Base-by-base conservation (phyloP, 2,888 invertebrate species). In the Gari tellinella region DNA sequence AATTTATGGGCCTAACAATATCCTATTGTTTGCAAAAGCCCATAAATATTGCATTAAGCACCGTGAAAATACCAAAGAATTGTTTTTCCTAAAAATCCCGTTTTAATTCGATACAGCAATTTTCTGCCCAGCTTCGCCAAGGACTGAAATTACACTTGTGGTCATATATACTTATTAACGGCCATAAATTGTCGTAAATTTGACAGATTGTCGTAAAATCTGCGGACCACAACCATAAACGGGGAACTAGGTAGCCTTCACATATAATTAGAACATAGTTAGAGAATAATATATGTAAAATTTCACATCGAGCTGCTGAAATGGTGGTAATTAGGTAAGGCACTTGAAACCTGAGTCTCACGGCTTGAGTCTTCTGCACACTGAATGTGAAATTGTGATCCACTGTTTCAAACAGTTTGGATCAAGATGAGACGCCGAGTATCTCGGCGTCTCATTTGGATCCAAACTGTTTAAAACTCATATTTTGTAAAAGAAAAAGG, bases 221-320 rank as follows among this genome's bases (percentile, higher is more conserved):
- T 55, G 49, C 67, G 63, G 66, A 73, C 68, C 73, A 63, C 37
- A 64, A 64, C 78, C 78, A 78, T 78, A 78, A 73, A 78, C 73
- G 78, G 78, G 68, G 56, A 72, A 73, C 67, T 53, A 48, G 64
- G 51, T 74, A 62, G 51, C 72, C 68, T 65, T 74, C 74, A 68
- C 72, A 60, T 75, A 74, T 79, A 79, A 79, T 79, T 79, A 79
- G 79, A 72, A 74, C 74, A 68, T 79, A 75, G 79, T 79, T 79
- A 79, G 74, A 58, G 79, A 72, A 75, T 79, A 74, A 75, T 79
- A 53, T 79, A 79, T 79, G 74, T 79, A 79, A 74, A 79, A 66
- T 60, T 66, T 65, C 74, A 75, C 72, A 65, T 72, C 55, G 58
- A 53, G 55, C 58, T 67, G 70, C 65, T 60, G 69, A 66, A 69